Evolutionary conservation across 2,113 vertebrate genomes (phyloP).

Genomic region (Triplophysa siluroides): DNA sequence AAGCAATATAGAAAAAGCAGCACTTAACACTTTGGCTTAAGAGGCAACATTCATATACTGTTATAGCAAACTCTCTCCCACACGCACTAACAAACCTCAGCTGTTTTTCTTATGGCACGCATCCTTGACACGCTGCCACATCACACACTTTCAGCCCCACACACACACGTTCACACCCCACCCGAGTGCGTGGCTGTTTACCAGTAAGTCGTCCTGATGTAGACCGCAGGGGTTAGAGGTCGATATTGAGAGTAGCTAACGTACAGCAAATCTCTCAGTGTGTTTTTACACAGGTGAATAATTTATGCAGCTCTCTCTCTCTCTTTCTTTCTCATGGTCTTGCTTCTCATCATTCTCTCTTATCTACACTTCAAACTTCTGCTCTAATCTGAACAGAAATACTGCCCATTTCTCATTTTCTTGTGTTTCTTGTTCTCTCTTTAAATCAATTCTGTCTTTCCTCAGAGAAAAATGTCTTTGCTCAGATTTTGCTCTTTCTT

Average conservation of each 20-base stretch:
- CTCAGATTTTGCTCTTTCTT: no score
- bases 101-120: not conserved
- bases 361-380: conserved; percentile 26
- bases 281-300: conserved; percentile 49
- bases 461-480: no score
- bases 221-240: conserved; percentile 45
- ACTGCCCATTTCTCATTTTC: conserved; percentile 30
- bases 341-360: conserved; percentile 33
- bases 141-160: not conserved
- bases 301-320: conserved; percentile 45
- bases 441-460: conserved; percentile 8
- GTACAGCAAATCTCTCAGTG: conserved; percentile 43
- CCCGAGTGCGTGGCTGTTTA: conserved; percentile 17
- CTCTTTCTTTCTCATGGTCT: conserved; percentile 39
- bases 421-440: conserved; percentile 46
- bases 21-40: no score
- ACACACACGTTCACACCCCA: conserved; percentile 23
- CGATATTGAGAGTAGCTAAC: conserved; percentile 47
- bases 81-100: not conserved
- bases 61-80: not conserved
- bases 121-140: not conserved
- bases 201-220: conserved; percentile 28
- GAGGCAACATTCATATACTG: no score
- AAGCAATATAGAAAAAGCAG: no score
- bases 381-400: conserved; percentile 41